Evolutionary conservation across 2,797 vertebrate species (phyloP).

Genomic region (Neopelma chrysocephalum): DNA sequence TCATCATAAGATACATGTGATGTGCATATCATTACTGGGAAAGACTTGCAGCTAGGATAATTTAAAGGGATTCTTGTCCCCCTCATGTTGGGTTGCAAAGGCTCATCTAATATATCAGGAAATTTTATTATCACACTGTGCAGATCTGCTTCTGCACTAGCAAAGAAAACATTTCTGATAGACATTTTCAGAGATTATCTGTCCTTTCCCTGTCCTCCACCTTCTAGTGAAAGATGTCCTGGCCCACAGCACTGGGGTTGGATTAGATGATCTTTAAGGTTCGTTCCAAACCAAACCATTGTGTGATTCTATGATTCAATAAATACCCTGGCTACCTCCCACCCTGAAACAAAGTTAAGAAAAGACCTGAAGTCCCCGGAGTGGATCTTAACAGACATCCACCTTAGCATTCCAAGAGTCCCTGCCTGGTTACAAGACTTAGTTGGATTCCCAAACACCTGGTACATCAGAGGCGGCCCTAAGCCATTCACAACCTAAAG

Average conservation of each 20-base stretch:
- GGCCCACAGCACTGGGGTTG: neutral
- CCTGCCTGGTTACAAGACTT: neutral
- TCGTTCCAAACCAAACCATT: neutral
- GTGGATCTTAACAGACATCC: neutral
- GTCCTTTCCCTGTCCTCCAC: neutral
- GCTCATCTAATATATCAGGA: neutral
- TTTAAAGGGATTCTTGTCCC: neutral
- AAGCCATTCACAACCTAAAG: neutral
- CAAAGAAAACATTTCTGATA: neutral
- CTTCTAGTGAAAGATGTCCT: neutral
- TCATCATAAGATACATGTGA: neutral
- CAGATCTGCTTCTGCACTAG: neutral
- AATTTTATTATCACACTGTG: accelerated
- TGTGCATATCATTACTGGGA: neutral
- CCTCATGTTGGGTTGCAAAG: neutral
- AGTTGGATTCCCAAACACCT: neutral
- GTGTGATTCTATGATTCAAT: neutral
- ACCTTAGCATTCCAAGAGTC: neutral
- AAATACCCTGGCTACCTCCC: neutral
- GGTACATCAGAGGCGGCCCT: neutral
- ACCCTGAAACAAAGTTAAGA: neutral
- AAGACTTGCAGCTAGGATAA: neutral
- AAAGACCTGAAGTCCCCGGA: neutral
- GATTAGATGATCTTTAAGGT: neutral
- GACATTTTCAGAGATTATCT: neutral